Base-by-base conservation (phyloP, 2,113 vertebrate species). In the Camarhynchus parvulus region DNA sequence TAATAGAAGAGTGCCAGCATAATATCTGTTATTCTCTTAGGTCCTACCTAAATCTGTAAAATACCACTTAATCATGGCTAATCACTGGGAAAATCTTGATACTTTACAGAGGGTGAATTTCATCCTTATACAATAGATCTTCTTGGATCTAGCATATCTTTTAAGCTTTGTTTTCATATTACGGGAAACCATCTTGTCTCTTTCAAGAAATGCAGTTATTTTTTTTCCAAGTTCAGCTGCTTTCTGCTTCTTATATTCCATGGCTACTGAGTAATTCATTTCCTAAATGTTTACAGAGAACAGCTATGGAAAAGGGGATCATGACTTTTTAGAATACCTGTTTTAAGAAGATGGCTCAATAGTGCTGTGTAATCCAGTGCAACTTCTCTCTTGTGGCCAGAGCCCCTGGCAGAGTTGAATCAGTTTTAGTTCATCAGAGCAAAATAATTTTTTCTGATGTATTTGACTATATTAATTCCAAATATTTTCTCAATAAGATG, bases 241-340 rank as follows among this genome's bases (percentile, higher is more conserved):
- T 92, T 94, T 73, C 49, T 81, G 33, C 59, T 74, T 64, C 70
- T 85, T 82, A 42, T 52, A 56, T 39, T 93, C 94, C 49, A 1
- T 75, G 74, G 62, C 52, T 94, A 61, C 76, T 56, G 89, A 93
- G 81, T 53, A 69, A 72, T 95, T 96, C 18, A 92, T 95, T 95
- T 97, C 88, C 92, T 86, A 92, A 77, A 94, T 96, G 94, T 96
- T 97, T 95, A 93, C 84, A 82, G 83, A 95, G 93, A 95, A 76
- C 59, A 80, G 87, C 70, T 61, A 63, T 88, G 86, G 86, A 94
- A 95, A 95, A 92, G 83, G 69, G 55, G 91, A 97, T 96, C 90
- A 63, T 86, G 91, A 89, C 91, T 94, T 92, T 95, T 95, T 81
- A 90, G 94, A 94, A 92, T 87, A 92, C 47, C 88, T 95, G 30